Evolutionary conservation across 1,140 invertebrate species (phyloP).

Genomic region (Cydia strobilella): DNA sequence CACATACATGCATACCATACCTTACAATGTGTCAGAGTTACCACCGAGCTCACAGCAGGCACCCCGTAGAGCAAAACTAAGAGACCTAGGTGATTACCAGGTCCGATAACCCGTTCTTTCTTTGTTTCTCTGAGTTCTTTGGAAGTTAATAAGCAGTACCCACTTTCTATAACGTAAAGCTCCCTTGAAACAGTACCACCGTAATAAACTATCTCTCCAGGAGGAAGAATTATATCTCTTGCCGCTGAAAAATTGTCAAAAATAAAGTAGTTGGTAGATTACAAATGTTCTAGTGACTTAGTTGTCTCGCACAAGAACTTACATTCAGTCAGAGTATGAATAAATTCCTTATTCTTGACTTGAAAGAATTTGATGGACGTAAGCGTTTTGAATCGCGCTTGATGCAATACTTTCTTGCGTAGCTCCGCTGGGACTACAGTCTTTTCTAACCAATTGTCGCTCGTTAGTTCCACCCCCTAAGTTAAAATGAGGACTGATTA

Average conservation of each 20-base stretch:
- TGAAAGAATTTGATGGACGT: conserved; percentile 71
- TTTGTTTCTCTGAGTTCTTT: conserved; percentile 54
- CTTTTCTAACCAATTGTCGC: conserved; percentile 70
- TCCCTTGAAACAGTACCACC: conserved; percentile 69
- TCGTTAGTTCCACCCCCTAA: conserved; percentile 70
- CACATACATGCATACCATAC: conserved; percentile 40
- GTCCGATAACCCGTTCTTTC: conserved; percentile 62
- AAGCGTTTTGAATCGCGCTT: conserved; percentile 69
- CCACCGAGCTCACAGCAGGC: conserved; percentile 65
- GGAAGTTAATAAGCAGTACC: conserved; percentile 70
- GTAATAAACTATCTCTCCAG: conserved; percentile 74
- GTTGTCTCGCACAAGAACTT: conserved; percentile 36
- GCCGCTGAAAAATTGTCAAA: conserved; percentile 48
- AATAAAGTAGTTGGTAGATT: neutral
- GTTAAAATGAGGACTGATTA: conserved; percentile 32
- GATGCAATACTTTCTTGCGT: conserved; percentile 70
- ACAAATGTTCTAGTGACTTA: neutral
- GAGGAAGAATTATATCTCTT: conserved; percentile 71
- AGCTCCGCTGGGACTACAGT: conserved; percentile 67
- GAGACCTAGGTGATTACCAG: conserved; percentile 68
- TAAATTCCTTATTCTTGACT: conserved; percentile 75
- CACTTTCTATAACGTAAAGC: conserved; percentile 73
- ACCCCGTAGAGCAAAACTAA: conserved; percentile 69
- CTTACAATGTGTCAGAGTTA: conserved; percentile 75
- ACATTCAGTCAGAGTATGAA: conserved; percentile 72